Conservation (phyloP, 2,797 vertebrate genomes). For the Enteromius thamalakanensis region DNA sequence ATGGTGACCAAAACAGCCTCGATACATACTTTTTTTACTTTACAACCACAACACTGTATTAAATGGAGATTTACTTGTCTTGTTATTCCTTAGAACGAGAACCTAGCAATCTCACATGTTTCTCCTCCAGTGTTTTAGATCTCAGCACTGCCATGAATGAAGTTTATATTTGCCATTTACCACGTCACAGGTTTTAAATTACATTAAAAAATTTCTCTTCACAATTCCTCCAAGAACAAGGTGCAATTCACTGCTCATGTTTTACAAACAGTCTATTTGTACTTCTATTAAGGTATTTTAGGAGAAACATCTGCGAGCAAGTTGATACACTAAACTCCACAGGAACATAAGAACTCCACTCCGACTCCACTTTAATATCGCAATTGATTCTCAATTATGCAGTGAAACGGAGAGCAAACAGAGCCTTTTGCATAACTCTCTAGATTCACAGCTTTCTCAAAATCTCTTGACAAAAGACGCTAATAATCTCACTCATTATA, state of each 20-base stretch:
- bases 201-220: not conserved
- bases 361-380: not conserved
- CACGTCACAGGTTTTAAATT: not conserved
- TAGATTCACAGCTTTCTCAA: slow-evolving; percentile 5
- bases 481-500: slow-evolving; percentile 25
- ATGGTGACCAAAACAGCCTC: too few species aligned
- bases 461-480: slow-evolving; percentile 20
- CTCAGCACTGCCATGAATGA: not conserved
- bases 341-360: slow-evolving; percentile 12
- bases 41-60: not conserved
- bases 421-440: not conserved
- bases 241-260: not conserved
- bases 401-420: not conserved
- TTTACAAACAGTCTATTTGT: slow-evolving; percentile 3
- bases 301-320: slow-evolving; percentile 6
- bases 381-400: slow-evolving; percentile 12
- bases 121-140: not conserved
- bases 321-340: not conserved
- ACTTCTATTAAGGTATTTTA: not conserved
- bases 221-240: not conserved
- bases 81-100: not conserved
- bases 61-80: not conserved
- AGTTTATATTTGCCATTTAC: not conserved
- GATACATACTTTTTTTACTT: not conserved
- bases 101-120: not conserved